Conservation (phyloP, 2,888 invertebrate species). For the Chrysopilus asiliformis region DNA sequence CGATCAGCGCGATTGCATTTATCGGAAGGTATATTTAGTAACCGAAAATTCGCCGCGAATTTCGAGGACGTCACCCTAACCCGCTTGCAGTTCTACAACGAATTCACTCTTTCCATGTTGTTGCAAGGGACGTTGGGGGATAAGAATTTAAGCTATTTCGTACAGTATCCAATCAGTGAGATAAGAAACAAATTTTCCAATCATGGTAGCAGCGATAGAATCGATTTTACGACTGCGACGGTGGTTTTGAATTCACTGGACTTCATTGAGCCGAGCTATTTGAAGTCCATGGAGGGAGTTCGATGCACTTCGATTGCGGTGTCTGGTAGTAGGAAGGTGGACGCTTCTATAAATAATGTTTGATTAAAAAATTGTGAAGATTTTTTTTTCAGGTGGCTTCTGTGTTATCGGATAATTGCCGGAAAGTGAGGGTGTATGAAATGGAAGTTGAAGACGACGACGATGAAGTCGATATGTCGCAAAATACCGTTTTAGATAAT, state of each 20-base stretch:
- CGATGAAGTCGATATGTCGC: slow-evolving; percentile 53
- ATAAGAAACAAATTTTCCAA: slow-evolving; percentile 34
- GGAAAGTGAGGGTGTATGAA: slow-evolving; percentile 75
- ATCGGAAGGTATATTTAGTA: slow-evolving; percentile 33
- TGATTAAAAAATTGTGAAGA: slow-evolving; percentile 17
- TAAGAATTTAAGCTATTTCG: slow-evolving; percentile 38
- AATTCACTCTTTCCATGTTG: slow-evolving; percentile 52
- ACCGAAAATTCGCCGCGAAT: slow-evolving; percentile 17
- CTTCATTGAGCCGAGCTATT: slow-evolving; percentile 39
- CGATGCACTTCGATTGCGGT: slow-evolving; percentile 61
- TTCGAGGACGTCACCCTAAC: slow-evolving; percentile 38
- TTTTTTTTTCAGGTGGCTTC: slow-evolving; percentile 50
- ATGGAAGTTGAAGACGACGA: slow-evolving; percentile 90
- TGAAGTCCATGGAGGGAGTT: slow-evolving; percentile 52
- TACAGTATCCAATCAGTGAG: slow-evolving; percentile 34
- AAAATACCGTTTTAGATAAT: slow-evolving; percentile 29
- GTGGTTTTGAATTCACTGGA: slow-evolving; percentile 40
- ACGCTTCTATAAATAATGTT: not conserved
- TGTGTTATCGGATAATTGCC: slow-evolving; percentile 61
- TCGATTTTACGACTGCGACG: slow-evolving; percentile 22
- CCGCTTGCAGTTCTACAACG: slow-evolving; percentile 63
- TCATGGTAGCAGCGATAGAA: slow-evolving; percentile 20
- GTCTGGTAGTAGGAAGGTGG: slow-evolving; percentile 52
- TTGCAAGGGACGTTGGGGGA: slow-evolving; percentile 43
- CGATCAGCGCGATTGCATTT: slow-evolving; percentile 44